Evolutionary conservation across 2,888 invertebrate species (phyloP), one percentile per base, ranked within the genome.

Genomic region (Synanthedon vespiformis): DNA sequence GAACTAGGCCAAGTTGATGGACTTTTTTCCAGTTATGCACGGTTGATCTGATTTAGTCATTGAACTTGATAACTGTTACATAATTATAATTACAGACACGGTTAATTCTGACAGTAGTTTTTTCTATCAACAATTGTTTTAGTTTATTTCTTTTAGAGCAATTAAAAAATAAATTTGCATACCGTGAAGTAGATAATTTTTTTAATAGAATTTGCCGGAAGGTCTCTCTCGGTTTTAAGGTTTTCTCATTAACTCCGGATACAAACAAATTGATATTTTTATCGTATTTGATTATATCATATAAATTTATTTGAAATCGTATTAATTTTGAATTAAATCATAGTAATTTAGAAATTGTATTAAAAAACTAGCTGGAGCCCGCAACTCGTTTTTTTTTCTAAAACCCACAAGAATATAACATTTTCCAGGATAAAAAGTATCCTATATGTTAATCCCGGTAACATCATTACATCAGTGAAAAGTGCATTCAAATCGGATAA

Each of bases 1-100:
- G 54, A 80, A 67, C 62, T 82, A 60, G 83, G 85, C 77, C 83
- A 83, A 83, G 81, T 80, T 80, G 76, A 80, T 65, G 80, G 77
- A 72, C 78, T 80, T 81, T 82, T 81, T 80, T 68, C 62, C 63
- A 48, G 14, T 52, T 49, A 52, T 52, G 41, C 48, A 34, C 40
- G 40, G 40, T n/a, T 16, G 48, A 40, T 48, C 18, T 49, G 52
- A 14, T 48, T 51, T 57, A 58, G 56, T 59, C 54, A 57, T 74
- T 81, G 80, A 84, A 82, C 62, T 60, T 56, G 57, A 54, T 57
- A 59, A 54, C 56, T 59, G 55, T 60, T 60, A 57, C 54, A 48
- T 57, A 58, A 58, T 51, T 52, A 49, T 34, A 34, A 34, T 34
- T 34, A 48, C 22, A 50, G 40, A 51, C 51, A 50, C 52, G 54